phyloP scores from a whole-genome alignment of 2,888 invertebrate species.

The Drosophila picticornis region DNA sequence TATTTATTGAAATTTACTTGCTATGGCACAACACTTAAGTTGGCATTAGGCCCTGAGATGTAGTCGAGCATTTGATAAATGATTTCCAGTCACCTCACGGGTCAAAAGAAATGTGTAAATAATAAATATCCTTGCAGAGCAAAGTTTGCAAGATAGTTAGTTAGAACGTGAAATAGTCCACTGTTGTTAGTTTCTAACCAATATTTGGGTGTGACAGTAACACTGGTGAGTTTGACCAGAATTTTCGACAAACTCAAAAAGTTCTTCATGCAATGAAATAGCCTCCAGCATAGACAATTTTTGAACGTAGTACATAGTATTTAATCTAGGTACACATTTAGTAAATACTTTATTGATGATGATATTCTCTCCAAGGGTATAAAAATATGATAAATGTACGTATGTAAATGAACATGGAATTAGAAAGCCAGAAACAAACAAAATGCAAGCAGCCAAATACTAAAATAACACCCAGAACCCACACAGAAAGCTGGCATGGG shows the following conservation, averaged over 20 bases:
- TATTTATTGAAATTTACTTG: constrained; percentile 79
- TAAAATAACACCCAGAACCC: background rate
- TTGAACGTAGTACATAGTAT: background rate
- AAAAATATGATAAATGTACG: background rate
- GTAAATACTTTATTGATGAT: background rate
- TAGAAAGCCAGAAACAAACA: constrained; percentile 15
- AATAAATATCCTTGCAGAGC: background rate
- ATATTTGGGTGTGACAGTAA: background rate
- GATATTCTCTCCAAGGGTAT: background rate
- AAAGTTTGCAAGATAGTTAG: background rate
- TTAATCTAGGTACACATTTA: background rate
- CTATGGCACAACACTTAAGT: constrained; percentile 75
- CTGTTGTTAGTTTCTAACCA: background rate
- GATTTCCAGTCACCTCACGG: constrained; percentile 15
- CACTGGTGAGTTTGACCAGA: background rate
- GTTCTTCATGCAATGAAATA: background rate
- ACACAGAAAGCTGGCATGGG: constrained; percentile 68
- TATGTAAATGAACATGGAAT: background rate
- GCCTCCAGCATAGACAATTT: background rate
- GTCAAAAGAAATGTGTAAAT: constrained; percentile 6
- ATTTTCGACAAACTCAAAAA: background rate
- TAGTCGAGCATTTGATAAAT: constrained; percentile 44
- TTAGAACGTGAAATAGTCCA: background rate
- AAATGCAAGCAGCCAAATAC: background rate
- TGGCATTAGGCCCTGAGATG: constrained; percentile 51